A percentile compares a stretch with the other conserved stretches of the same genome.
These are phyloP conservation scores for Pristionchus arcanus DNA, from an alignment of 2,888 invertebrate genomes.

Conservation along the genomic window DNA sequence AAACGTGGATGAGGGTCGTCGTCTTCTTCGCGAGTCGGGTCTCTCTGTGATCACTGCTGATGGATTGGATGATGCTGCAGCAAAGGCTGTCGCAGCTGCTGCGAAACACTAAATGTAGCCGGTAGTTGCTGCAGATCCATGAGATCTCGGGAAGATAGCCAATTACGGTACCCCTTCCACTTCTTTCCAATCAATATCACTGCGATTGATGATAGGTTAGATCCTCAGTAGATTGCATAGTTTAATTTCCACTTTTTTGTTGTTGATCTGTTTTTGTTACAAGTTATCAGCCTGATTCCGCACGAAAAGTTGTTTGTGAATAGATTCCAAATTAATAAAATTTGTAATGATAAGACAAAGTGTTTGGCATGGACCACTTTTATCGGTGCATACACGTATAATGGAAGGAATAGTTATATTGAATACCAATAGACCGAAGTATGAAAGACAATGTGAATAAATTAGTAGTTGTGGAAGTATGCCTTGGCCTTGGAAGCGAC, in stretches of 20 bases:
- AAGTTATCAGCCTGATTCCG: slow-evolving; percentile 34
- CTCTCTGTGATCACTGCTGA: slow-evolving; percentile 89
- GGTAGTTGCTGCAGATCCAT: background rate
- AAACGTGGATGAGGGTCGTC: slow-evolving; percentile 90
- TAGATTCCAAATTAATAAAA: background rate
- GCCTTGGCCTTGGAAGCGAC: slow-evolving; percentile 45
- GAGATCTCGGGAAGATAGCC: slow-evolving; percentile 25
- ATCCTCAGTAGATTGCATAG: slow-evolving; percentile 5
- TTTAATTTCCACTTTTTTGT: background rate
- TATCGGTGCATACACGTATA: slow-evolving; percentile 21
- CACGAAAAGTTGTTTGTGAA: background rate
- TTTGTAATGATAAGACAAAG: background rate
- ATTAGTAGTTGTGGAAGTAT: slow-evolving; percentile 11
- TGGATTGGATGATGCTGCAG: slow-evolving; percentile 94
- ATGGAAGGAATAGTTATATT: background rate
- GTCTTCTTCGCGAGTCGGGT: slow-evolving; percentile 89
- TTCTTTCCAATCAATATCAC: slow-evolving; percentile 21
- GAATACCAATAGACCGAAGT: background rate
- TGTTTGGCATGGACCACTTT: background rate
- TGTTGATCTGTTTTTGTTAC: slow-evolving; percentile 50
- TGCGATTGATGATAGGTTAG: slow-evolving; percentile 26
- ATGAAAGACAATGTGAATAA: background rate
- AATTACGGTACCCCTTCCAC: slow-evolving; percentile 6
- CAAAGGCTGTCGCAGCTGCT: slow-evolving; percentile 86
- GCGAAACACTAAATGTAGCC: background rate